Conservation (phyloP, 2,888 invertebrate species). For the Drosophila kanekoi region DNA sequence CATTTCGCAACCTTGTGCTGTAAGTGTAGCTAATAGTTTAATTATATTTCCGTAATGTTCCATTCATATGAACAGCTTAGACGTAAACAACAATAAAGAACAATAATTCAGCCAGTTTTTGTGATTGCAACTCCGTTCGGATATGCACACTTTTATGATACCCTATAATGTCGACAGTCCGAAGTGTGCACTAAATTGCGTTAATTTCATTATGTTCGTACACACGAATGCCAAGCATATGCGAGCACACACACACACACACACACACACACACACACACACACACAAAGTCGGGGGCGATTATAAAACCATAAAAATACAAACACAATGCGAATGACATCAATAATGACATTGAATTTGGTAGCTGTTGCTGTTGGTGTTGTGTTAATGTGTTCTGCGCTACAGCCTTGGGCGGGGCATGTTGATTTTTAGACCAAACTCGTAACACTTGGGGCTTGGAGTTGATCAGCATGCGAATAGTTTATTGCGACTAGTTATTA, state of each 20-base stretch:
- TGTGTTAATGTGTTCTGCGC: constrained; percentile 3
- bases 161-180: constrained; percentile 7
- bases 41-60: neutral
- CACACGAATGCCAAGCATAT: constrained; percentile 27
- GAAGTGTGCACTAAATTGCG: constrained; percentile 42
- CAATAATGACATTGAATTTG: constrained; percentile 78
- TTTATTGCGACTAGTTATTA: too few relatives aligned
- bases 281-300: constrained; percentile 30
- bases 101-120: neutral
- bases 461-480: too few relatives aligned
- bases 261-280: neutral
- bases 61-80: neutral
- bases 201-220: constrained; percentile 63
- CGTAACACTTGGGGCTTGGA: neutral
- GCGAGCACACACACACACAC: constrained; percentile 11
- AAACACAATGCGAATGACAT: constrained; percentile 72
- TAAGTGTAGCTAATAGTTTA: neutral
- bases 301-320: constrained; percentile 72
- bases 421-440: neutral
- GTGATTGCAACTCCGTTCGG: neutral
- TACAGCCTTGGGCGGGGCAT: constrained; percentile 16
- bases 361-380: constrained; percentile 24
- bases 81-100: neutral
- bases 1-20: neutral
- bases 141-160: neutral